Evolutionary conservation across 2,888 invertebrate species (phyloP), one percentile per base, ranked within the genome.

Genomic region (Megaustenia siamemsis): DNA sequence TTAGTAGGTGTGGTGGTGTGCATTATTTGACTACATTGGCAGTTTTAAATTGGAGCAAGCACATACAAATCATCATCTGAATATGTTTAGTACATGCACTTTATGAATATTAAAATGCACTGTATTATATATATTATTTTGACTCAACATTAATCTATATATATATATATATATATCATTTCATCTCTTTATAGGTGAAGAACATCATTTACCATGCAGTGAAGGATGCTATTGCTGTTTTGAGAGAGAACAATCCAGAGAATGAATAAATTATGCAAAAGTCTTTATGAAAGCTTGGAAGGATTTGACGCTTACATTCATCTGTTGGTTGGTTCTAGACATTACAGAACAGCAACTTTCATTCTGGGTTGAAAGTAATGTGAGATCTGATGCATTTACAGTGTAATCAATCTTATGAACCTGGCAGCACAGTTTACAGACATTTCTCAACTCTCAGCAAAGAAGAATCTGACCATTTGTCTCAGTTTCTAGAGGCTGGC

Each of bases 201-300:
- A 99, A 99, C 94, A 98, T 99, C 90, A 98, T 99, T 92, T 99
- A 98, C 94, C 99, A 99, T 94, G 97, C 98, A 87, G 97, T 99
- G 83, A 99, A 99, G 94, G 98, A 98, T 94, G 97, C 97, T 35
- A 95, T 97, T 88, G 96, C 97, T 28, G 95, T 96, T 18, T 94
- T 97, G n/a, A 88, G 92, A 78, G 89, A 92, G n/a, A 86, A 89
- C 28, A 90, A 91, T 40, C 90, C 90, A 5, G 90, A 91, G 4
- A 90, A 91, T 43, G 87, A 89, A 35, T 85, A 68, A 45, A 45
- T 49, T 32, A 63, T 63, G 15, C 28, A 60, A n/a, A 2, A 28
- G 4, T 60, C 60, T 2, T n/a, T n/a, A n/a, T n/a, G n/a, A n/a
- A n/a, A n/a, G n/a, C n/a, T n/a, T n/a, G n/a, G n/a, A n/a, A n/a